phyloP scores from a whole-genome alignment of 2,888 invertebrate species.

The Mythimna albipuncta region DNA sequence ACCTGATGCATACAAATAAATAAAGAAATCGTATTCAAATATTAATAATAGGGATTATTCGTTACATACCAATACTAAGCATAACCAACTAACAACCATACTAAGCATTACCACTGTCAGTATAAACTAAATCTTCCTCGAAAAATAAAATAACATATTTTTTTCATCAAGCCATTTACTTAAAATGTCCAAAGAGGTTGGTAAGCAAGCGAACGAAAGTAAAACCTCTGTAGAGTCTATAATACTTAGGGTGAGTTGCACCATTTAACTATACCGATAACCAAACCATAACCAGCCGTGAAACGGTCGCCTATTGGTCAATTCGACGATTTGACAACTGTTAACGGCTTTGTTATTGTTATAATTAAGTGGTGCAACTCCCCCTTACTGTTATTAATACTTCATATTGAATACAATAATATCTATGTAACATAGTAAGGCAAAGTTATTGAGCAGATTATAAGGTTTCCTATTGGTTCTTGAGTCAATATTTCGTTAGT shows the following conservation, averaged over 20 bases:
- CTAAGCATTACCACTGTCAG: too few species aligned
- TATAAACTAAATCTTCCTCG: too few species aligned
- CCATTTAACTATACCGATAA: too few species aligned
- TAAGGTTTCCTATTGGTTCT: conserved; percentile 30
- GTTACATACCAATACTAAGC: too few species aligned
- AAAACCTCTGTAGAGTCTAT: not conserved
- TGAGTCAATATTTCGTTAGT: conserved; percentile 14
- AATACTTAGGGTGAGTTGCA: too few species aligned
- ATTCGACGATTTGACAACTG: too few species aligned
- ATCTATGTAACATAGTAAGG: not conserved
- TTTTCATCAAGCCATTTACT: not conserved
- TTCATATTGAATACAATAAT: not conserved
- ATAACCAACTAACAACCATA: too few species aligned
- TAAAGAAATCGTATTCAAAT: not conserved
- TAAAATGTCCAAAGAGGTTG: not conserved
- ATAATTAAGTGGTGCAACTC: too few species aligned
- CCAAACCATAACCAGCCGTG: too few species aligned
- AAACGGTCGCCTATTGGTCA: too few species aligned
- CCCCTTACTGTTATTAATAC: conserved; percentile 1
- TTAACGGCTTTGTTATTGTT: too few species aligned
- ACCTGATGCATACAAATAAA: not conserved
- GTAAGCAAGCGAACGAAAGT: too few species aligned
- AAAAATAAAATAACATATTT: not conserved
- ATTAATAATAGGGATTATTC: not conserved
- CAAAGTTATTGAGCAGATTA: conserved; percentile 8